Evolutionary conservation across 2,888 invertebrate species (phyloP), one percentile per base, ranked within the genome.

Genomic region (Gisinianus flammeolus): DNA sequence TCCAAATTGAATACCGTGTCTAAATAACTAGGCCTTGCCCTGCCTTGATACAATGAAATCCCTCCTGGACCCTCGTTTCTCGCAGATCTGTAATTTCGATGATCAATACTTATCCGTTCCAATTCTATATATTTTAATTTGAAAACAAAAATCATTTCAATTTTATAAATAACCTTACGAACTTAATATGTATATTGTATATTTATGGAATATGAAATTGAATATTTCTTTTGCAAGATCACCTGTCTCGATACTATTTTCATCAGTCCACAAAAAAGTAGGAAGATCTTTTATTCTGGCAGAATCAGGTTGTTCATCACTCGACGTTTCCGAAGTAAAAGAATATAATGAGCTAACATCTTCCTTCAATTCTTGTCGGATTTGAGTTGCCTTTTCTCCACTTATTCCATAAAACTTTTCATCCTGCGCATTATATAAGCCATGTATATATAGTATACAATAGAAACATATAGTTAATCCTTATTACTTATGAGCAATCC

Each of bases 271-370:
- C 5, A 84, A 71, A 77, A 78, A 84, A 3, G 79, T 77, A n/a
- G 84, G 84, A 3, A 83, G 71, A 69, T 82, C 81, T 10, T 81
- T 73, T 2, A 82, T 81, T 30, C 84, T 70, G 30, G 82, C 80
- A 8, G 75, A 80, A 19, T 75, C 72, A 2, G 76, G 79, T 12
- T 79, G 78, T 52, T 83, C 83, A 54, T 80, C 80, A 73, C 81
- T 81, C 19, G 83, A 83, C 0, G 81, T 79, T 76, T 85, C 85
- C 0, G 85, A 85, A 24, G 79, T 80, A 35, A 77, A 83, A 0
- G 83, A 84, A 30, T 81, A 79, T 8, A 85, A 66, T 4, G 85
- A 85, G 33, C 81, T 81, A 0, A 83, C 82, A 76, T 85, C 85
- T 10, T 83, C 84, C 8, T 81, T 70, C 4, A 83, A 62, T 10